phyloP scores from a whole-genome alignment of 2,888 invertebrate genomes.

The Scrobipalpa atriplicella region DNA sequence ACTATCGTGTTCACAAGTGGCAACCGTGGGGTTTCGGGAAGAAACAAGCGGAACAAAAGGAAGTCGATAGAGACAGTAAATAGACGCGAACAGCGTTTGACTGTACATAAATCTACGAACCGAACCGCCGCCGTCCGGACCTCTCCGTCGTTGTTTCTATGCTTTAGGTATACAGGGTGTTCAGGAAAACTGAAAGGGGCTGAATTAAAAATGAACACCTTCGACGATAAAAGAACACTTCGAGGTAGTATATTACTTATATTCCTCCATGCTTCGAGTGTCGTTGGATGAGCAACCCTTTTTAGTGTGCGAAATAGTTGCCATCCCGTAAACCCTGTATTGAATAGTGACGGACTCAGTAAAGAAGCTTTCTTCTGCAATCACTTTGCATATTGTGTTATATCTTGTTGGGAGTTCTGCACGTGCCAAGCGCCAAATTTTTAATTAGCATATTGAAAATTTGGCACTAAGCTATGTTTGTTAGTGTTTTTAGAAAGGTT shows the following conservation, averaged over 20 bases:
- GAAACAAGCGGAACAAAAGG: constrained; percentile 14
- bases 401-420: background rate
- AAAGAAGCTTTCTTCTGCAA: background rate
- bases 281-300: too few relatives aligned
- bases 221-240: too few relatives aligned
- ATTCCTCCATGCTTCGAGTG: too few relatives aligned
- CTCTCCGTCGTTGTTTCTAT: background rate
- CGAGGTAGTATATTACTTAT: too few relatives aligned
- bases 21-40: background rate
- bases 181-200: too few relatives aligned
- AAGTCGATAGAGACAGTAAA: constrained; percentile 18
- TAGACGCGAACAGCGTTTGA: constrained; percentile 19
- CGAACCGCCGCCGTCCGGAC: background rate
- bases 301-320: too few relatives aligned
- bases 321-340: too few relatives aligned
- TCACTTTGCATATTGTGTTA: constrained; percentile 3
- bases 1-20: constrained; percentile 2
- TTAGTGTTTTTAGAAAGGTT: too few relatives aligned
- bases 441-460: constrained; percentile 1
- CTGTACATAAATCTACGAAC: constrained; percentile 20
- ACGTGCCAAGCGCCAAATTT: background rate
- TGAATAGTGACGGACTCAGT: background rate
- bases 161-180: background rate
- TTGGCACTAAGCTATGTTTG: background rate
- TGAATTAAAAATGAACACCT: too few relatives aligned